Evolutionary conservation across 1,140 invertebrate genomes (phyloP).

Genomic region (Drosophila pseudoobscura): DNA sequence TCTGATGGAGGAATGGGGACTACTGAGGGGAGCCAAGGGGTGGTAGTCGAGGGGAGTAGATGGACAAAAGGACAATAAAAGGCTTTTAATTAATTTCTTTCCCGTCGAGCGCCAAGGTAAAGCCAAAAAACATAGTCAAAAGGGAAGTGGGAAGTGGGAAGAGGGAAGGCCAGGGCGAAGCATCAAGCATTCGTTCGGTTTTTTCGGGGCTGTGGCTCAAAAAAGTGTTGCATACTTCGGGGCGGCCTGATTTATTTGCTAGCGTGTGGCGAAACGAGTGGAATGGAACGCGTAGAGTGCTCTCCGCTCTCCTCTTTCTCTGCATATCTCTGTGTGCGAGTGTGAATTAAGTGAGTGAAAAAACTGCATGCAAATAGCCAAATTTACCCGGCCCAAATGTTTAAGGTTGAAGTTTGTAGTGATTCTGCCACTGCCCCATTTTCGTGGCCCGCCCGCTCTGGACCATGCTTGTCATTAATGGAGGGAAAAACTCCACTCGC

Average conservation of each 20-base stretch:
- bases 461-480: constrained; percentile 52
- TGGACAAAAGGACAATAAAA: constrained; percentile 37
- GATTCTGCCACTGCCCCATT: background rate
- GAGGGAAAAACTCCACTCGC: constrained; percentile 12
- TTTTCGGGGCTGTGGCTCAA: background rate
- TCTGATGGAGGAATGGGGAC: too few species aligned
- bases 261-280: constrained; percentile 5
- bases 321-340: constrained; percentile 15
- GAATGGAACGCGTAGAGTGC: constrained; percentile 28
- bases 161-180: constrained; percentile 1
- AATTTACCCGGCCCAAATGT: constrained; percentile 53
- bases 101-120: constrained; percentile 27
- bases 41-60: background rate
- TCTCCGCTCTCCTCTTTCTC: background rate
- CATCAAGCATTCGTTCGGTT: too few species aligned
- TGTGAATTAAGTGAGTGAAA: constrained; percentile 53
- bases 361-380: constrained; percentile 57
- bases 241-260: constrained; percentile 63
- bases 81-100: constrained; percentile 57
- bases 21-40: too few species aligned
- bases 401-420: constrained; percentile 25
- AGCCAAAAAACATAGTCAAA: constrained; percentile 13
- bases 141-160: background rate
- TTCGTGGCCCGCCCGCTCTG: background rate
- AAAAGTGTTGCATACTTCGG: constrained; percentile 59